phyloP scores from a whole-genome alignment of 2,888 invertebrate species.

The Cryptus armator region DNA sequence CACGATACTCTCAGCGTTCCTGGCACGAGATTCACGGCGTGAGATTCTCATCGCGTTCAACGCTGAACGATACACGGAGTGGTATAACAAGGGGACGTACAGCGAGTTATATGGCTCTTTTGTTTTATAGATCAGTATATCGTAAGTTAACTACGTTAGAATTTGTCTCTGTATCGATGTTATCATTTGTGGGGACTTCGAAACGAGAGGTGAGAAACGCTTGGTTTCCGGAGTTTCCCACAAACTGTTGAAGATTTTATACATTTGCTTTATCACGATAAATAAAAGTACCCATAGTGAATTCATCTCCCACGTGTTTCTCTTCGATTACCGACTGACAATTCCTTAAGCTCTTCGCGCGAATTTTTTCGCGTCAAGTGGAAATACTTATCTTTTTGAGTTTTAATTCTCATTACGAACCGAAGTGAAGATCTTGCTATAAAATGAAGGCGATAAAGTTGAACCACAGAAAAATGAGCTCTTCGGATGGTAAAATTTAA shows the following conservation, averaged over 20 bases:
- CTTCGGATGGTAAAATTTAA: conserved; percentile 47
- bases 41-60: conserved; percentile 16
- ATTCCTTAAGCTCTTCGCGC: conserved; percentile 6
- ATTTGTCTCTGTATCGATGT: background rate
- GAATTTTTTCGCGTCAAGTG: background rate
- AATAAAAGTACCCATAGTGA: conserved; percentile 8
- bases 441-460: conserved; percentile 10
- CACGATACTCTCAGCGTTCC: conserved; percentile 38
- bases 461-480: conserved; percentile 12
- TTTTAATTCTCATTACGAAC: conserved; percentile 46
- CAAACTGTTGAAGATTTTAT: no score
- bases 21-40: conserved; percentile 46
- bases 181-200: no score
- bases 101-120: background rate
- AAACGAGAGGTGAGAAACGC: no score
- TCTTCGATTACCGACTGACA: conserved; percentile 52
- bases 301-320: conserved; percentile 38
- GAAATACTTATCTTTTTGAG: conserved; percentile 17
- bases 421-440: conserved; percentile 8
- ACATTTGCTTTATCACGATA: background rate
- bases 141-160: background rate
- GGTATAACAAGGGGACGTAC: background rate
- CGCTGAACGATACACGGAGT: conserved; percentile 22
- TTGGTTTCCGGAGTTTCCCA: no score
- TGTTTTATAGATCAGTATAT: background rate